Percentiles rank a stretch among this genome's conserved stretches.
Conservation (phyloP, 2,113 vertebrate species). For the Dipodomys merriami region DNA sequence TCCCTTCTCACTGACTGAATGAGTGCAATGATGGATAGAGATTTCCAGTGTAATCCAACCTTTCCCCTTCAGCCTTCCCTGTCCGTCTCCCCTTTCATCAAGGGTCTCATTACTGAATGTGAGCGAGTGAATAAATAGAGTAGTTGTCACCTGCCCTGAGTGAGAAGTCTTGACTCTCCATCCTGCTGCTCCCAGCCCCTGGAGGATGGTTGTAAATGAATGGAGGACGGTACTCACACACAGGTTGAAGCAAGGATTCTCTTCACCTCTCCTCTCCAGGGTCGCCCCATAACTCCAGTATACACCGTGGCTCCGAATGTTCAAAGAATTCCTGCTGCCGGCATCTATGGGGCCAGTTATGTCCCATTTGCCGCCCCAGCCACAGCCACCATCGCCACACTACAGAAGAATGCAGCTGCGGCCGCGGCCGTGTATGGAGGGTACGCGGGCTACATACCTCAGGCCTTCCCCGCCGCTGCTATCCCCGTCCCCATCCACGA, state of each 20-base stretch:
- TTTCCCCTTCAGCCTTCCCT: not conserved
- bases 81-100: not conserved
- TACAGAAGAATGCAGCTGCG: conserved; percentile 93
- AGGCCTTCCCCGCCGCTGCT: conserved; percentile 92
- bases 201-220: not conserved
- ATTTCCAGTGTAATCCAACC: not conserved
- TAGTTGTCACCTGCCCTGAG: no score
- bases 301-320: conserved; percentile 96
- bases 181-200: not conserved
- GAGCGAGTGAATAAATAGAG: no score
- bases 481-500: conserved; percentile 97
- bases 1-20: not conserved
- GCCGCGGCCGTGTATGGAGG: conserved; percentile 91
- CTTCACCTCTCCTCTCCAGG: conserved; percentile 83
- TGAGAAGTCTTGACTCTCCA: not conserved
- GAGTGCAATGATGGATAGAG: not conserved
- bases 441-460: conserved; percentile 93
- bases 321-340: conserved; percentile 91
- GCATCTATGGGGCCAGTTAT: conserved; percentile 94
- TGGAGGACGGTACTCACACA: accelerated
- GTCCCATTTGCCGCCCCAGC: conserved; percentile 92
- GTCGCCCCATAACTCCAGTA: conserved; percentile 96
- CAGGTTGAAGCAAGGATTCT: not conserved
- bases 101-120: no score
- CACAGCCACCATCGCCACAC: conserved; percentile 91